These are phyloP conservation scores for Automeris io DNA, from an alignment of 2,888 invertebrate genomes.

Conservation along the genomic window DNA sequence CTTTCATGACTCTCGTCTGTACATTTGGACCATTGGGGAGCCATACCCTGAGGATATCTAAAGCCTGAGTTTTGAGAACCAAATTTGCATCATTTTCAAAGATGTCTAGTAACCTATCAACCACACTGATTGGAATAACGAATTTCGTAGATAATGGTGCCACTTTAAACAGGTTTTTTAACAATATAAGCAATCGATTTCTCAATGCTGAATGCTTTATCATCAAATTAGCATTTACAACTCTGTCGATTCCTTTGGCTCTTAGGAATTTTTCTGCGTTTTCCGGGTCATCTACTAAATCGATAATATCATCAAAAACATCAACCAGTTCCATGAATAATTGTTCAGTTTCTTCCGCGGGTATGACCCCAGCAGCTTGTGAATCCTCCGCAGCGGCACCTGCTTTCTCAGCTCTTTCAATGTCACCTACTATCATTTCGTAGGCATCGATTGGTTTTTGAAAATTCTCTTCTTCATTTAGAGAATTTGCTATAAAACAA, in stretches of 20 bases:
- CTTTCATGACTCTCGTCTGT: slow-evolving; percentile 53
- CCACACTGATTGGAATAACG: slow-evolving; percentile 33
- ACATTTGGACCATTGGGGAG: slow-evolving; percentile 48
- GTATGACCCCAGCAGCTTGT: neutral
- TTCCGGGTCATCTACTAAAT: slow-evolving; percentile 2
- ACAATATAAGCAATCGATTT: slow-evolving; percentile 30
- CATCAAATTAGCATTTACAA: slow-evolving; percentile 31
- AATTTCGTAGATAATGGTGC: slow-evolving; percentile 34
- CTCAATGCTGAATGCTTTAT: slow-evolving; percentile 28
- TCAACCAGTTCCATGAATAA: neutral
- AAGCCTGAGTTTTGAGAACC: slow-evolving; percentile 37
- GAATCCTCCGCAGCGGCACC: neutral
- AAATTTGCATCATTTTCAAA: slow-evolving; percentile 43
- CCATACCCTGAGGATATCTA: slow-evolving; percentile 49
- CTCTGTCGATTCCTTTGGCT: slow-evolving; percentile 40
- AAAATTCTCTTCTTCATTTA: neutral
- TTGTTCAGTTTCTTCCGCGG: neutral
- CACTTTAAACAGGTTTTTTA: slow-evolving; percentile 38
- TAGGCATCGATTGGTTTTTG: neutral
- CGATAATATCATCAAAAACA: neutral
- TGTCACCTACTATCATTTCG: neutral
- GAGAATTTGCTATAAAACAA: neutral
- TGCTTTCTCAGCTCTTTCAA: neutral
- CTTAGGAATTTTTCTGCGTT: slow-evolving; percentile 21
- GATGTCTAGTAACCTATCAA: slow-evolving; percentile 47